Percentiles rank a stretch among this genome's conserved stretches.
phyloP scores from a whole-genome alignment of 2,113 vertebrate species.

The Muntiacus reevesi region DNA sequence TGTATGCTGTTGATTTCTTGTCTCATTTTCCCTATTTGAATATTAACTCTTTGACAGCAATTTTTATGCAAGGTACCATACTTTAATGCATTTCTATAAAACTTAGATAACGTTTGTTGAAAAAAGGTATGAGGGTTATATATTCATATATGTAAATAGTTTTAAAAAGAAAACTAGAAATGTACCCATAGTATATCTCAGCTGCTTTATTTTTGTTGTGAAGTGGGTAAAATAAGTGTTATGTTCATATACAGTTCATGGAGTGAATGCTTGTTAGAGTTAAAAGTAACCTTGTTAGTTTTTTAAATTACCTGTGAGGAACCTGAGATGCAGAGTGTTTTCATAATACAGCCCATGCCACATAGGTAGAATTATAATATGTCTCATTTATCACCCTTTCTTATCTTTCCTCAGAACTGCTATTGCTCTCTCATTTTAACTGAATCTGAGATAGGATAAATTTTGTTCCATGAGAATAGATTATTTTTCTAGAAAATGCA shows the following conservation, averaged over 20 bases:
- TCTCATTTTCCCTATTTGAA: neutral
- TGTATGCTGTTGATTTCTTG: neutral
- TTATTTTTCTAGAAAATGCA: neutral
- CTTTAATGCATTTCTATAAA: neutral
- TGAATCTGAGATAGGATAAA: neutral
- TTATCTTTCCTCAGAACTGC: neutral
- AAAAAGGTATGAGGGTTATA: neutral
- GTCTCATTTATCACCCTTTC: neutral
- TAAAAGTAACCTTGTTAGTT: neutral
- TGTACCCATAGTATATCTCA: neutral
- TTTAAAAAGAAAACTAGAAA: neutral
- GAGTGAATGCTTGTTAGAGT: neutral
- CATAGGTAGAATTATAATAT: neutral
- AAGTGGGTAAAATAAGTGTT: neutral
- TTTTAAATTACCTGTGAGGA: neutral
- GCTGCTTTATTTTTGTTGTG: neutral
- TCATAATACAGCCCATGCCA: neutral
- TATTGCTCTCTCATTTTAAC: neutral
- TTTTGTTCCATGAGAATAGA: neutral
- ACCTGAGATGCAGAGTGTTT: neutral
- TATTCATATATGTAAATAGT: neutral
- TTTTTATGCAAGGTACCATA: neutral
- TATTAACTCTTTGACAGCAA: neutral
- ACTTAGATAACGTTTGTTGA: neutral
- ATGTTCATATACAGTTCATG: neutral